Evolutionary conservation across 2,888 invertebrate species (phyloP).

Genomic region (Hirtodrosophila cameraria): DNA sequence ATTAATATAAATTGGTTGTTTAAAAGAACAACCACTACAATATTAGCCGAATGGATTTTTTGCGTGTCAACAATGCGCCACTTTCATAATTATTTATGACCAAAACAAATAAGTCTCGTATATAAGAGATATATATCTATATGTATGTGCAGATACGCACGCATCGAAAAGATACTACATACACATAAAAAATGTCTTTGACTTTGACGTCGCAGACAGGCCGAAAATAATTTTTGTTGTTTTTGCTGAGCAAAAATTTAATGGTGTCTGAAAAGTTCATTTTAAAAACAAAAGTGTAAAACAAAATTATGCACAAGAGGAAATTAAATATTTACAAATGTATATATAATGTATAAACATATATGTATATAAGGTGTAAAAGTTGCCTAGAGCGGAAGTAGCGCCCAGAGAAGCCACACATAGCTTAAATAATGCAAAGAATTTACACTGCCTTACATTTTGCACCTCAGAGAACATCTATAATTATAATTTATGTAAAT

Average conservation of each 20-base stretch:
- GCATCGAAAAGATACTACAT: conserved; percentile 11
- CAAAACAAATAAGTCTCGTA: conserved; percentile 48
- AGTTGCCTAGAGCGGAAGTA: conserved; percentile 29
- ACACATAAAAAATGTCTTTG: conserved; percentile 50
- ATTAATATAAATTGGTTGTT: conserved; percentile 12
- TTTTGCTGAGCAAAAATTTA: conserved; percentile 27
- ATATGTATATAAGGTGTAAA: neutral
- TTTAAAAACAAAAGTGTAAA: conserved; percentile 45
- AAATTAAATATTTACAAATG: neutral
- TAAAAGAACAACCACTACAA: conserved; percentile 14
- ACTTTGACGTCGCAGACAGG: conserved; percentile 63
- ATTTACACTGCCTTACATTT: conserved; percentile 12
- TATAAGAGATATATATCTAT: neutral
- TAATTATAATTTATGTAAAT: conserved; percentile 32
- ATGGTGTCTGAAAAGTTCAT: conserved; percentile 25
- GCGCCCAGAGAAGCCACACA: conserved; percentile 21
- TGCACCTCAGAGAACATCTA: no score
- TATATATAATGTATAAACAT: neutral
- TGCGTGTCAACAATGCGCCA: conserved; percentile 54
- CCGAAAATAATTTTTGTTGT: conserved; percentile 43
- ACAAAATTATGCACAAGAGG: neutral
- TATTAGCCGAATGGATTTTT: conserved; percentile 45
- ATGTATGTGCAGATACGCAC: conserved; percentile 13
- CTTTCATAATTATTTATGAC: conserved; percentile 31
- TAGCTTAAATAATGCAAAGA: conserved; percentile 20